Evolutionary conservation across 2,888 invertebrate species (phyloP).

Genomic region (Argynnis bischoffii): DNA sequence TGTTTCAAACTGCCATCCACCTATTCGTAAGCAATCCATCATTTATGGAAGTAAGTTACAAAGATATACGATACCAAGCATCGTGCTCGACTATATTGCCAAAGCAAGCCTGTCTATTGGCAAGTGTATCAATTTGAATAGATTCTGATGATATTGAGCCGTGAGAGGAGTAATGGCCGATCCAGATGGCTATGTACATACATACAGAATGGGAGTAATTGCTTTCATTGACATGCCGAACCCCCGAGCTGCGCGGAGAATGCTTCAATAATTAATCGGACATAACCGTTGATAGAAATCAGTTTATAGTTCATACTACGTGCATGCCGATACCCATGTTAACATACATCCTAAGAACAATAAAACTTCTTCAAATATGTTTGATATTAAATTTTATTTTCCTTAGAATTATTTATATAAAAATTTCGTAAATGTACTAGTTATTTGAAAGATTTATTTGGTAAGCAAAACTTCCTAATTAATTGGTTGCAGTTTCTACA

Average conservation of each 20-base stretch:
- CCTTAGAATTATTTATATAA: not conserved
- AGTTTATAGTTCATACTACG: slow-evolving; percentile 50
- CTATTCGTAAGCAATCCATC: slow-evolving; percentile 74
- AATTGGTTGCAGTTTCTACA: slow-evolving; percentile 10
- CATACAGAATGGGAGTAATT: slow-evolving; percentile 65
- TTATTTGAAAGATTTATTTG: too few species aligned
- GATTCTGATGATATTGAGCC: slow-evolving; percentile 53
- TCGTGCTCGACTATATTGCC: slow-evolving; percentile 33
- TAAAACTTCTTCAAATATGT: too few species aligned
- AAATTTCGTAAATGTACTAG: too few species aligned
- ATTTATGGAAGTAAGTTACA: slow-evolving; percentile 66
- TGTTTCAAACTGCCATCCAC: slow-evolving; percentile 65
- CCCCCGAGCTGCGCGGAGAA: slow-evolving; percentile 60
- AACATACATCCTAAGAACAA: too few species aligned
- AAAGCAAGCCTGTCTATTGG: slow-evolving; percentile 37
- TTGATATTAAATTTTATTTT: too few species aligned
- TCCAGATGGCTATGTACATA: slow-evolving; percentile 44
- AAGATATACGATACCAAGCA: slow-evolving; percentile 50
- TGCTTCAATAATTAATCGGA: slow-evolving; percentile 73
- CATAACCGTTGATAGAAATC: slow-evolving; percentile 61
- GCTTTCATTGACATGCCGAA: slow-evolving; percentile 75
- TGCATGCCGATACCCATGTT: slow-evolving; percentile 9
- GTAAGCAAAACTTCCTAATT: not conserved
- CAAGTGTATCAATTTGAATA: slow-evolving; percentile 47
- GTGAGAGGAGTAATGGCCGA: slow-evolving; percentile 45